These are phyloP conservation scores for Elymnias hypermnestra DNA, from an alignment of 1,140 invertebrate species.

Conservation along the genomic window DNA sequence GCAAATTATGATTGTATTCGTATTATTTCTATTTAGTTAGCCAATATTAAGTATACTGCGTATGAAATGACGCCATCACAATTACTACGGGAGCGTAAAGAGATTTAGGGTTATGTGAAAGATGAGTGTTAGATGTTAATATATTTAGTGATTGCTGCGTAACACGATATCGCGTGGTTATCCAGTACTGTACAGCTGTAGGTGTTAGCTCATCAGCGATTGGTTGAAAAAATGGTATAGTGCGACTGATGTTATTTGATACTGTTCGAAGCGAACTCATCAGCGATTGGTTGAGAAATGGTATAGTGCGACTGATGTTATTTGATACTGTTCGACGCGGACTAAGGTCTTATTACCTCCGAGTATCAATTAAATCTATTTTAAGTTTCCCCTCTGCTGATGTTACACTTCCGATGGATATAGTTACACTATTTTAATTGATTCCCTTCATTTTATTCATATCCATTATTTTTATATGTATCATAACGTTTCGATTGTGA, in stretches of 20 bases:
- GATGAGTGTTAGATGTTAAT: slow-evolving; percentile 54
- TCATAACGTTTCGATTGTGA: slow-evolving; percentile 15
- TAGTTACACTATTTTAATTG: slow-evolving; percentile 15
- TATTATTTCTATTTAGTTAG: slow-evolving; percentile 61
- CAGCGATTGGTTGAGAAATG: slow-evolving; percentile 34
- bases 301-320: slow-evolving; percentile 59
- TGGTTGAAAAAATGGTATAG: slow-evolving; percentile 37
- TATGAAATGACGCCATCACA: slow-evolving; percentile 60
- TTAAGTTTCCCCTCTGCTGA: slow-evolving; percentile 48
- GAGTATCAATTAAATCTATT: slow-evolving; percentile 72
- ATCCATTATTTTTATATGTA: slow-evolving; percentile 20
- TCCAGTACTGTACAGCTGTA: slow-evolving; percentile 37
- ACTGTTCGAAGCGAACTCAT: slow-evolving; percentile 50
- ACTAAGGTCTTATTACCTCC: slow-evolving; percentile 72
- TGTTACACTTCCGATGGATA: slow-evolving; percentile 37
- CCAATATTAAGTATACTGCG: slow-evolving; percentile 59
- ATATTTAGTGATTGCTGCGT: slow-evolving; percentile 54
- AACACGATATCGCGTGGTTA: slow-evolving; percentile 37
- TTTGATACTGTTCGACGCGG: slow-evolving; percentile 63
- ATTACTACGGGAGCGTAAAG: slow-evolving; percentile 39
- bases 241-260: slow-evolving; percentile 68
- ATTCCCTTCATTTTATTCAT: slow-evolving; percentile 14
- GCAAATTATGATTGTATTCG: slow-evolving; percentile 53
- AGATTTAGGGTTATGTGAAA: slow-evolving; percentile 40
- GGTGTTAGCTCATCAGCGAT: slow-evolving; percentile 29